Conservation (phyloP, 2,113 vertebrate genomes). For the Platichthys flesus region DNA sequence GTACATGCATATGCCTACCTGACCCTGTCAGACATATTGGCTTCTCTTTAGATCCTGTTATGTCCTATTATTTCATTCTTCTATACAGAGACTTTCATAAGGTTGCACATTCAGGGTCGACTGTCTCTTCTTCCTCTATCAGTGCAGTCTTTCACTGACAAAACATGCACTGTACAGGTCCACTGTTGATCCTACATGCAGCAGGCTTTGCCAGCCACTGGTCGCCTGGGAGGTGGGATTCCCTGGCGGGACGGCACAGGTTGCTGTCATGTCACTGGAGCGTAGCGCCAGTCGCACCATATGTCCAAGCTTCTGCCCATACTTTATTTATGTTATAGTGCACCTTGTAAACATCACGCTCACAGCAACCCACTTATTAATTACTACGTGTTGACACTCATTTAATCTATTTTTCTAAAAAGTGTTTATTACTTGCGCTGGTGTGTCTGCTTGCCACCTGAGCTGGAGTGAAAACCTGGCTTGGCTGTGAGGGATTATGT, state of each 20-base stretch:
- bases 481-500: constrained; percentile 24
- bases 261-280: constrained; percentile 83
- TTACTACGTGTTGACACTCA: constrained; percentile 82
- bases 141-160: not conserved
- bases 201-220: constrained; percentile 54
- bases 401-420: constrained; percentile 85
- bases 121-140: constrained; percentile 10
- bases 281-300: constrained; percentile 79
- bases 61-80: constrained; percentile 15
- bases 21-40: constrained; percentile 38
- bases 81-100: constrained; percentile 24
- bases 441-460: constrained; percentile 71
- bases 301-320: constrained; percentile 80
- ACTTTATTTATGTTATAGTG: constrained; percentile 83
- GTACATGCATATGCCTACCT: constrained; percentile 54
- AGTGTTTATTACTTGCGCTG: constrained; percentile 85
- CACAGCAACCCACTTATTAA: constrained; percentile 85
- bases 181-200: constrained; percentile 38
- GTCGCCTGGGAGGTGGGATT: constrained; percentile 72
- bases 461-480: constrained; percentile 70
- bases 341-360: constrained; percentile 81
- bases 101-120: not conserved
- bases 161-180: constrained; percentile 43
- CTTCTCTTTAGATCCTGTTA: constrained; percentile 33
- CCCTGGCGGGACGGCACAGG: constrained; percentile 76